Conservation (phyloP, 30 jellyfish, hydroid and myxozoan species). For the Aurelia coerulea region DNA sequence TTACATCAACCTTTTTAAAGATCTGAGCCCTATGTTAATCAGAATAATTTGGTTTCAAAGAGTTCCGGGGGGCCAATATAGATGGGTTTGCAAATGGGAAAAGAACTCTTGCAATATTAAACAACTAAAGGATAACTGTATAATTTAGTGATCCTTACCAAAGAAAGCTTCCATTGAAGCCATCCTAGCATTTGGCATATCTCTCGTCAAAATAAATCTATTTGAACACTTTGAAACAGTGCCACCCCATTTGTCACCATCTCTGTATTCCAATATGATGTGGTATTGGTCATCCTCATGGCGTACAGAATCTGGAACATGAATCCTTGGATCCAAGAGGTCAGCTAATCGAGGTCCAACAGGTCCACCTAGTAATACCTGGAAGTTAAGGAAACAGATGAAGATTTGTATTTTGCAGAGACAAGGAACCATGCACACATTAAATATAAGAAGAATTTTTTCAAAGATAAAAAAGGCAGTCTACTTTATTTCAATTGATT, state of each 20-base stretch:
- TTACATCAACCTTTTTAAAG: too few species aligned
- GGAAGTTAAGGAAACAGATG: background rate
- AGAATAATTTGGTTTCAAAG: too few species aligned
- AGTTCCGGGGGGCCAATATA: too few species aligned
- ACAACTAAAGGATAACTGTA: too few species aligned
- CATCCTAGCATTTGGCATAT: conserved; percentile 79
- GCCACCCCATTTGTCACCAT: conserved; percentile 85
- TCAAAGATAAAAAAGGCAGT: too few species aligned
- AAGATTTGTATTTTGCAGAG: too few species aligned
- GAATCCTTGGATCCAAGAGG: conserved; percentile 68
- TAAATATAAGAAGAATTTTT: too few species aligned
- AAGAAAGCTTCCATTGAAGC: conserved; percentile 78
- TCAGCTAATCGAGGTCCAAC: conserved; percentile 77
- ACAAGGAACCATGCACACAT: too few species aligned
- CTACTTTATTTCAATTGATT: too few species aligned
- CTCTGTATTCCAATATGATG: conserved; percentile 78
- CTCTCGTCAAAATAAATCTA: conserved; percentile 83
- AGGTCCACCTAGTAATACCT: conserved; percentile 96
- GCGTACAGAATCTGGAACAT: conserved; percentile 58
- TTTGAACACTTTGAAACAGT: conserved; percentile 73
- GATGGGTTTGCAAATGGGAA: too few species aligned
- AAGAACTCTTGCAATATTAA: too few species aligned
- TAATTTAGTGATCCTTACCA: conserved; percentile 26
- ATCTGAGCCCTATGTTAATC: too few species aligned
- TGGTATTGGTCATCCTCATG: conserved; percentile 86